These are phyloP conservation scores for Lasioglossum figueresi DNA, from an alignment of 2,888 invertebrate species.

Conservation along the genomic window DNA sequence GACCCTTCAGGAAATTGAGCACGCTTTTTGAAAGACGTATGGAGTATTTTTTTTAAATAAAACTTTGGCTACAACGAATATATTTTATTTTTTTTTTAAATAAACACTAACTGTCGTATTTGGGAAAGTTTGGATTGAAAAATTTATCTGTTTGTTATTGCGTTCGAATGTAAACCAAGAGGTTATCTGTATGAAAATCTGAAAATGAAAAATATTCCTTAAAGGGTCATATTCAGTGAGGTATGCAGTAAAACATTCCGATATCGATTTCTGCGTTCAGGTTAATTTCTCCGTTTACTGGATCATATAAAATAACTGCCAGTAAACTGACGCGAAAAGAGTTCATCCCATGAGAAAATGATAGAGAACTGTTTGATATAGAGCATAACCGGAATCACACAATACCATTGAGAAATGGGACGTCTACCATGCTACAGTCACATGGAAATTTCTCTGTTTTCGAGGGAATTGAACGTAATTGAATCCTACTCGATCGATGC, in stretches of 20 bases:
- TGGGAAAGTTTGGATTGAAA: too few relatives aligned
- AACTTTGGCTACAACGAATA: too few relatives aligned
- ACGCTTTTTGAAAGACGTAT: background rate
- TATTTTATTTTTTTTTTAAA: too few relatives aligned
- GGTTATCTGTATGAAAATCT: background rate
- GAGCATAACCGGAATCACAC: background rate
- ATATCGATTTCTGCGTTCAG: background rate
- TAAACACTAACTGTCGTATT: too few relatives aligned
- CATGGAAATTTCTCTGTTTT: background rate
- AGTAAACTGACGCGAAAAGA: background rate
- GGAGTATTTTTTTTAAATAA: too few relatives aligned
- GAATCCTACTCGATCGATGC: background rate
- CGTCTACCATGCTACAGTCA: background rate
- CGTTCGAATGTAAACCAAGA: background rate
- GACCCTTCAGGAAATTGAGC: background rate
- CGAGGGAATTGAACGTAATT: background rate
- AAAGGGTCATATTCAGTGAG: background rate
- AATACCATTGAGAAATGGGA: background rate
- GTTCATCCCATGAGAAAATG: background rate
- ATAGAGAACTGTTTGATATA: background rate
- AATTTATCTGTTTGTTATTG: background rate
- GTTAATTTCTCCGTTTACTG: background rate
- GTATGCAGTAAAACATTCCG: background rate
- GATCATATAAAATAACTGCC: background rate
- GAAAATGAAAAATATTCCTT: background rate